phyloP scores from a whole-genome alignment of 1,140 invertebrate species.

The Cydia amplana region DNA sequence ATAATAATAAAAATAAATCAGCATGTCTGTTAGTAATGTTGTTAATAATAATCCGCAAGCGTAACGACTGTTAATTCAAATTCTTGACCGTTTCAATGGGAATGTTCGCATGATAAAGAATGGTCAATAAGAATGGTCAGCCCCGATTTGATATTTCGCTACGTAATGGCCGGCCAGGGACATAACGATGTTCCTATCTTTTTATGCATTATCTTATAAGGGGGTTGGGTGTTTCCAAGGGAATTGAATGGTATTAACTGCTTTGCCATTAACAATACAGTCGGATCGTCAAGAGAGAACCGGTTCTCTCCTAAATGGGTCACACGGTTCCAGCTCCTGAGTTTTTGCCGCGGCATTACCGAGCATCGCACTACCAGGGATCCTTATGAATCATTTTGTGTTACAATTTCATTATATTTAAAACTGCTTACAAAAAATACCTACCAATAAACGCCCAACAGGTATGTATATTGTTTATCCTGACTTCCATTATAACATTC shows the following conservation, averaged over 20 bases:
- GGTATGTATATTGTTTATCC: conserved; percentile 2
- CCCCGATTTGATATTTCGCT: conserved; percentile 68
- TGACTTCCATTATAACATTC: not conserved
- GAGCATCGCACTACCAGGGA: conserved; percentile 1
- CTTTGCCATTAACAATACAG: conserved; percentile 69
- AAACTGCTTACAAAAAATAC: too few relatives aligned
- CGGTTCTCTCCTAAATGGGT: conserved; percentile 77
- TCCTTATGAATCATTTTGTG: not conserved
- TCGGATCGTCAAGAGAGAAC: conserved; percentile 74
- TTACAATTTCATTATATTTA: not conserved
- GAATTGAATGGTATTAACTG: conserved; percentile 73
- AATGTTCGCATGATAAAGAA: conserved; percentile 62
- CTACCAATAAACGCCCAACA: not conserved
- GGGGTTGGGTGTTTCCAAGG: conserved; percentile 66
- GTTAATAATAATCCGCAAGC: conserved; percentile 56
- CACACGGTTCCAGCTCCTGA: conserved; percentile 72
- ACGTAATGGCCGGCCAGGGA: conserved; percentile 61
- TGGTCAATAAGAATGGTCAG: conserved; percentile 73
- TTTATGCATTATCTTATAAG: conserved; percentile 71
- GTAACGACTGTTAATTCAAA: conserved; percentile 48
- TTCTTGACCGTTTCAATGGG: conserved; percentile 59
- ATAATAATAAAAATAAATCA: conserved; percentile 44
- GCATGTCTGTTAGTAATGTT: conserved; percentile 38
- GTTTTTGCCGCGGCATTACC: conserved; percentile 58
- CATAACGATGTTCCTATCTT: conserved; percentile 70